Evolutionary conservation across 2,797 vertebrate genomes (phyloP).

Genomic region (Bryconaethiops microstoma): DNA sequence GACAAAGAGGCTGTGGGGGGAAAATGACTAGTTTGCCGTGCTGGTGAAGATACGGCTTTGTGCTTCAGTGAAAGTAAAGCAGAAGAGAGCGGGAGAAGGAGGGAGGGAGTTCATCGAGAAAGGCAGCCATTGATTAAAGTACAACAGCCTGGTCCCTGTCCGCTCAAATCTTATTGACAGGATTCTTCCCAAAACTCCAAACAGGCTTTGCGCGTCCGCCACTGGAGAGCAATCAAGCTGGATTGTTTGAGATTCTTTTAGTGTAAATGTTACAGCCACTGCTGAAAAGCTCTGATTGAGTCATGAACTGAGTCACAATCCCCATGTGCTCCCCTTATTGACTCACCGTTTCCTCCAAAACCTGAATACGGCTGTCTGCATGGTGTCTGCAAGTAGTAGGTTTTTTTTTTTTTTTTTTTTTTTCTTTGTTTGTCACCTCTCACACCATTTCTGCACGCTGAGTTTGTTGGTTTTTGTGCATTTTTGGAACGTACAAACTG

Average conservation of each 20-base stretch:
- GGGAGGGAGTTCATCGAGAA: constrained; percentile 44
- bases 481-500: not conserved
- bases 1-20: constrained; percentile 23
- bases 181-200: constrained; percentile 13
- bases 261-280: constrained; percentile 17
- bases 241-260: not conserved
- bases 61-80: constrained; percentile 36
- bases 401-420: not conserved
- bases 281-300: constrained; percentile 11
- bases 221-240: constrained; percentile 1
- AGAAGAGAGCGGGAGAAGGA: constrained; percentile 16
- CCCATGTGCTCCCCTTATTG: constrained; percentile 13
- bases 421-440: not conserved
- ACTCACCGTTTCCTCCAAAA: not conserved
- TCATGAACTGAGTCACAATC: constrained; percentile 24
- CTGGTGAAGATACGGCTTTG: constrained; percentile 34
- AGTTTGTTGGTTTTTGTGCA: too few species aligned
- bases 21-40: constrained; percentile 15
- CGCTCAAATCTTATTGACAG: constrained; percentile 42
- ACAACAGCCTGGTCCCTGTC: constrained; percentile 20
- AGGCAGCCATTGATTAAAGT: constrained; percentile 52
- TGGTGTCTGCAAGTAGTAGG: not conserved
- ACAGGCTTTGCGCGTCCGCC: not conserved
- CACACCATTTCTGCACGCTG: too few species aligned
- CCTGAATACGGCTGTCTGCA: not conserved